phyloP scores from a whole-genome alignment of 2,888 invertebrate species.

The Rhogogaster chlorosoma region DNA sequence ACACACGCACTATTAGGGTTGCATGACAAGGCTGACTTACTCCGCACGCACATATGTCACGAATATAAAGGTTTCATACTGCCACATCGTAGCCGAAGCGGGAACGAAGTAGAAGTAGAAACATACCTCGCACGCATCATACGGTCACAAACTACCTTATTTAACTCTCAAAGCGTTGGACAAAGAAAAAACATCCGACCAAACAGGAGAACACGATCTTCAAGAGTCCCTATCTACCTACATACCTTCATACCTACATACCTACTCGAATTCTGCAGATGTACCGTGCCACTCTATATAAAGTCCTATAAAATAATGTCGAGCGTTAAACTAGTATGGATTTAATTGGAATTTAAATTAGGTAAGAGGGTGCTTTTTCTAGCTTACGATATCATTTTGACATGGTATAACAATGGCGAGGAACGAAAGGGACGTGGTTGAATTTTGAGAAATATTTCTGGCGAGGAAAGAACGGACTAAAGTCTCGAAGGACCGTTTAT shows the following conservation, averaged over 20 bases:
- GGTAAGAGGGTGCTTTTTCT: neutral
- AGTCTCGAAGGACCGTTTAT: neutral
- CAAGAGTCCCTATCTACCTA: conserved; percentile 58
- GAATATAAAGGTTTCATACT: conserved; percentile 15
- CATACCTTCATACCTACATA: conserved; percentile 43
- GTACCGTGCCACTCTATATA: neutral
- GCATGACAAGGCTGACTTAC: conserved; percentile 64
- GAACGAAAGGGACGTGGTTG: neutral
- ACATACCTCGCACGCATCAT: conserved; percentile 49
- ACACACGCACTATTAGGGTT: conserved; percentile 75
- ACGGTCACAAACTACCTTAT: neutral
- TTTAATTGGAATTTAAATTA: neutral
- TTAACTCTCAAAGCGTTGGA: conserved; percentile 64
- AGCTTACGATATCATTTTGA: neutral
- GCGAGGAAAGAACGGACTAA: neutral
- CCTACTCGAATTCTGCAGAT: neutral
- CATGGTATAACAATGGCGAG: neutral
- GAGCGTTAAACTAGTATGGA: neutral
- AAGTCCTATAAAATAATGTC: neutral
- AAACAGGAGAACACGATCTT: conserved; percentile 72
- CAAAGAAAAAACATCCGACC: conserved; percentile 75
- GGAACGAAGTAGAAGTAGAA: conserved; percentile 20
- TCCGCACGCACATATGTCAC: conserved; percentile 52
- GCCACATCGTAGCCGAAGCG: conserved; percentile 17
- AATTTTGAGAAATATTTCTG: neutral